phyloP scores from a whole-genome alignment of 2,113 vertebrate species.

The Leptodactylus fuscus region DNA sequence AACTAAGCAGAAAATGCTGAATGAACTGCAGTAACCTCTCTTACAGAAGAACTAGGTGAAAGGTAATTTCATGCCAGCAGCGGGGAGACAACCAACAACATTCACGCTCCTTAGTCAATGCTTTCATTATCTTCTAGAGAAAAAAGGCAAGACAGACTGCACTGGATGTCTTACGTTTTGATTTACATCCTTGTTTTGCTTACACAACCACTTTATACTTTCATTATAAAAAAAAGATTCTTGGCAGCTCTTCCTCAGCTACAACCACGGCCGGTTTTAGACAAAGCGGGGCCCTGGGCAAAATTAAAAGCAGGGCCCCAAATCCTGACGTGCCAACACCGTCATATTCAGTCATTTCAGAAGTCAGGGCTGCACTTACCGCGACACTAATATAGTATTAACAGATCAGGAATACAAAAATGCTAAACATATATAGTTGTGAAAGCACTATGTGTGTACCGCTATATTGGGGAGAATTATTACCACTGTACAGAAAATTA shows the following conservation, averaged over 20 bases:
- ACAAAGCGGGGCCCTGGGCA: no score
- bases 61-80: slow-evolving; percentile 47
- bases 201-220: background rate
- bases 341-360: no score
- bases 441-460: no score
- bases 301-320: no score
- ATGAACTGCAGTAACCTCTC: slow-evolving; percentile 52
- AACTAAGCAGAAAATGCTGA: background rate
- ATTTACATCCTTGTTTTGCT: background rate
- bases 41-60: slow-evolving; percentile 53
- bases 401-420: no score
- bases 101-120: background rate
- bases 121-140: slow-evolving; percentile 17
- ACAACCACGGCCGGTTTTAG: no score
- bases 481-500: no score
- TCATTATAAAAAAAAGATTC: background rate
- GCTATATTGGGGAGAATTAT: no score
- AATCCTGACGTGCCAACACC: no score
- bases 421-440: no score
- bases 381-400: no score
- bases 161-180: background rate
- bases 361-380: no score
- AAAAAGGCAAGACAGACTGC: background rate
- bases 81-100: background rate
- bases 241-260: background rate